Evolutionary conservation across 64 coral and sea anemone species (phyloP).

Genomic region (Trachythela sp.): DNA sequence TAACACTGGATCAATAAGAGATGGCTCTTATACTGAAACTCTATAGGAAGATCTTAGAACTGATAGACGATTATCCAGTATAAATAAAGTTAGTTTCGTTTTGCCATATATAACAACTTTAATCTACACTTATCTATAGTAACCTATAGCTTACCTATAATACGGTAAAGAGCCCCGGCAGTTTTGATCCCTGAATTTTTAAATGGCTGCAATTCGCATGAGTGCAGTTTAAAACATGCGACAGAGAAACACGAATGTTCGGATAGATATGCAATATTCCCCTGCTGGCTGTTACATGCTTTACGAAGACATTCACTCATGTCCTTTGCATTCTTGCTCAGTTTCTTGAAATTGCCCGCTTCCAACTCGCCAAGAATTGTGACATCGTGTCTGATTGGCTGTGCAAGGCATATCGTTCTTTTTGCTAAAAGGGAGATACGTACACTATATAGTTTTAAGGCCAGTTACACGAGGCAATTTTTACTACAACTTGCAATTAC

Average conservation of each 20-base stretch:
- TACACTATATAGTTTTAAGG: too few relatives aligned
- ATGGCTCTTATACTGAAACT: too few relatives aligned
- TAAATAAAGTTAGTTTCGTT: too few relatives aligned
- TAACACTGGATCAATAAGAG: too few relatives aligned
- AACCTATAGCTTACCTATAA: background rate
- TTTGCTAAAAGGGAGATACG: background rate
- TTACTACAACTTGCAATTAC: too few relatives aligned
- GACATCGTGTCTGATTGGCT: background rate
- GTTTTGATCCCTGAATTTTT: background rate
- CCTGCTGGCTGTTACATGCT: background rate
- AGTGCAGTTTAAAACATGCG: background rate
- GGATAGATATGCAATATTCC: background rate
- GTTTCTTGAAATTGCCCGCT: background rate
- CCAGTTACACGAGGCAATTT: too few relatives aligned
- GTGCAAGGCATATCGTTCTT: background rate
- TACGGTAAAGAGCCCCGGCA: slow-evolving; percentile 2
- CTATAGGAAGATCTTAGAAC: too few relatives aligned
- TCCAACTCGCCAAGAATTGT: background rate
- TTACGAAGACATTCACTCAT: background rate
- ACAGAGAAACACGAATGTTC: background rate
- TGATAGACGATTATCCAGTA: too few relatives aligned
- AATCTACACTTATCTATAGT: background rate
- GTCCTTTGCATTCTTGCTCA: background rate
- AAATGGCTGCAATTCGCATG: background rate
- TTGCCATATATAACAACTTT: too few relatives aligned